Conservation (phyloP, 2,113 vertebrate genomes). For the Embiotoca jacksoni region DNA sequence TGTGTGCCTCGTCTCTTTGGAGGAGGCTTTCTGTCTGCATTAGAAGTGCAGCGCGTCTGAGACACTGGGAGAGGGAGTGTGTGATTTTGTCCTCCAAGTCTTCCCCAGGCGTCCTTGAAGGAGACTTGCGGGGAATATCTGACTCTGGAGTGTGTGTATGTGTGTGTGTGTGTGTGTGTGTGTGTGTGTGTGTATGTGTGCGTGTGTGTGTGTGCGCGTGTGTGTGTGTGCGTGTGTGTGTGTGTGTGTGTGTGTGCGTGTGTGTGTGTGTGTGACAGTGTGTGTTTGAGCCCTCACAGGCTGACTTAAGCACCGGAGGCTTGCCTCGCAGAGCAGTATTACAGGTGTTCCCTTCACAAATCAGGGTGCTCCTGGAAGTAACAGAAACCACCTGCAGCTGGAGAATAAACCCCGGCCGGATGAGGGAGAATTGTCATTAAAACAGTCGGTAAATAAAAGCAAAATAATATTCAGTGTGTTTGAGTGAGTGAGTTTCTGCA, state of each 20-base stretch:
- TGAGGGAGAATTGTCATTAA: slow-evolving; percentile 60
- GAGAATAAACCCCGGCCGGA: slow-evolving; percentile 34
- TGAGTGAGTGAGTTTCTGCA: slow-evolving; percentile 47
- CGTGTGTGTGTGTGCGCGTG: slow-evolving; percentile 32
- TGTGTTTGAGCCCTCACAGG: slow-evolving; percentile 57
- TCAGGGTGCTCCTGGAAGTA: slow-evolving; percentile 50
- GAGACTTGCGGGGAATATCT: slow-evolving; percentile 76
- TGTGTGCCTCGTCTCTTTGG: slow-evolving; percentile 69
- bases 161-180: too few relatives aligned
- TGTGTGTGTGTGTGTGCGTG: slow-evolving; percentile 41
- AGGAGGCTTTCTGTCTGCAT: slow-evolving; percentile 77
- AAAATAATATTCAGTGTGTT: slow-evolving; percentile 13
- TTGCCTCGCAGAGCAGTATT: slow-evolving; percentile 67
- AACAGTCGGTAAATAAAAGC: slow-evolving; percentile 46
- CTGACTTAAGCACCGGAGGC: slow-evolving; percentile 66
- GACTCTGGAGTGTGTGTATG: slow-evolving; percentile 18
- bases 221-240: slow-evolving; percentile 35
- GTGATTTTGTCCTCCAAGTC: slow-evolving; percentile 83
- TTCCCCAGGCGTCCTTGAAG: slow-evolving; percentile 82
- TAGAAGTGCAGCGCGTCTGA: slow-evolving; percentile 74
- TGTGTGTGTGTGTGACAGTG: slow-evolving; percentile 40
- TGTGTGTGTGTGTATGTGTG: slow-evolving; percentile 38
- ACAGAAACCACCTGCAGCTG: slow-evolving; percentile 50
- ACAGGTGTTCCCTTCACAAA: slow-evolving; percentile 73
- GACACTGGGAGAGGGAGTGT: slow-evolving; percentile 76